Evolutionary conservation across 2,113 vertebrate genomes (phyloP).

Genomic region (Athene noctua): DNA sequence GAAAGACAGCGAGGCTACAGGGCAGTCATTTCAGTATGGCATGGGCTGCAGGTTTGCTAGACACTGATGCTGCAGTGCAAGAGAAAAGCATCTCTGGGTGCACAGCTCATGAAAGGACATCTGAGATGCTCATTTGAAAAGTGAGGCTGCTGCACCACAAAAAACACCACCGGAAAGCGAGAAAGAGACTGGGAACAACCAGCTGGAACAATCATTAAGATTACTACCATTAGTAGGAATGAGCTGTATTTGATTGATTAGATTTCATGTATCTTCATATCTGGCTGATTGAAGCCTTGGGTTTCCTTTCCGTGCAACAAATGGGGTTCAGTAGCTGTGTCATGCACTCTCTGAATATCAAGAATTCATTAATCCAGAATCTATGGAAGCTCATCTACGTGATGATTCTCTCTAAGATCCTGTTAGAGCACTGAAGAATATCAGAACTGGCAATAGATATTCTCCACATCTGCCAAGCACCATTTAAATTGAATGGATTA

Average conservation of each 20-base stretch:
- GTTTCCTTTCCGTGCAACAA: background rate
- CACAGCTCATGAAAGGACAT: background rate
- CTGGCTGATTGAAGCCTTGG: background rate
- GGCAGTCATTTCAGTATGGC: background rate
- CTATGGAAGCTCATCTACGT: background rate
- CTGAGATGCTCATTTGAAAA: background rate
- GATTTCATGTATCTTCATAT: background rate
- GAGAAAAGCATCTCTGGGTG: background rate
- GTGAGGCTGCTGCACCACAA: background rate
- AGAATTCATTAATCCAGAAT: background rate
- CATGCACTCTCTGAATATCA: background rate
- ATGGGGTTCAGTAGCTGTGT: background rate
- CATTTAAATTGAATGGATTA: background rate
- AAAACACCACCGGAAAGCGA: background rate
- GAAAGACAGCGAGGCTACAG: background rate
- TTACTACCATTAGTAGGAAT: background rate
- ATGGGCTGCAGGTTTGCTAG: background rate
- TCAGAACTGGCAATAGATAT: background rate
- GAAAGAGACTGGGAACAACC: background rate
- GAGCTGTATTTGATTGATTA: background rate
- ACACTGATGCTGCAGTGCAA: background rate
- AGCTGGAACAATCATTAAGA: background rate
- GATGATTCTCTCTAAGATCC: background rate
- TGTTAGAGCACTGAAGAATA: background rate
- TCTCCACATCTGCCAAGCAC: background rate